A percentile compares a stretch with the other conserved stretches of the same genome.
phyloP scores from a whole-genome alignment of 2,113 vertebrate species.

The Pituophis catenifer region DNA sequence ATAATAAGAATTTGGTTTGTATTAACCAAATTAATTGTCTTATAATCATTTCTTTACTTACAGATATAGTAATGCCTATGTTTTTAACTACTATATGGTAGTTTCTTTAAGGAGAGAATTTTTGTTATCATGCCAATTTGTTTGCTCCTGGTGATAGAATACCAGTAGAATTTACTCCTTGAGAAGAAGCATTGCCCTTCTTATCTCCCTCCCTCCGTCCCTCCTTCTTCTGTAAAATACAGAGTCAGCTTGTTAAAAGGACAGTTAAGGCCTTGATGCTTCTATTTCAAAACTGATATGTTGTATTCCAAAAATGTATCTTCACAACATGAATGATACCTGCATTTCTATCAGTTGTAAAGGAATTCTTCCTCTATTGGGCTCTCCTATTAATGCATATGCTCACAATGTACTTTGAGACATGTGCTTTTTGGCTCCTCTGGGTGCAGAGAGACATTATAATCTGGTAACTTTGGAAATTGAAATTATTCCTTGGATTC shows the following conservation, averaged over 20 bases:
- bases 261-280: background rate
- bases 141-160: background rate
- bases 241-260: background rate
- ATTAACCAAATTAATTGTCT: background rate
- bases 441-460: background rate
- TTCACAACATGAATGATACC: background rate
- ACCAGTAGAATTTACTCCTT: background rate
- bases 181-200: background rate
- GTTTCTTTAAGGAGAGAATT: background rate
- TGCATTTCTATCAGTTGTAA: background rate
- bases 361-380: background rate
- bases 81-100: background rate
- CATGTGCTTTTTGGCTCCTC: background rate
- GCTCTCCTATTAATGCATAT: background rate
- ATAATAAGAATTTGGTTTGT: background rate
- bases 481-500: background rate
- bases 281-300: background rate
- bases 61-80: background rate
- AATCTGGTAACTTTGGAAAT: background rate
- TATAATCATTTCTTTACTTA: background rate
- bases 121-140: background rate
- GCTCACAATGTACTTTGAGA: background rate
- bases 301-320: background rate
- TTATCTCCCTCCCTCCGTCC: background rate
- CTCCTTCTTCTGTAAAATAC: background rate